Evolutionary conservation across 2,888 invertebrate species (phyloP), one percentile per base, ranked within the genome.

Genomic region (Chalcosyrphus nemorum): DNA sequence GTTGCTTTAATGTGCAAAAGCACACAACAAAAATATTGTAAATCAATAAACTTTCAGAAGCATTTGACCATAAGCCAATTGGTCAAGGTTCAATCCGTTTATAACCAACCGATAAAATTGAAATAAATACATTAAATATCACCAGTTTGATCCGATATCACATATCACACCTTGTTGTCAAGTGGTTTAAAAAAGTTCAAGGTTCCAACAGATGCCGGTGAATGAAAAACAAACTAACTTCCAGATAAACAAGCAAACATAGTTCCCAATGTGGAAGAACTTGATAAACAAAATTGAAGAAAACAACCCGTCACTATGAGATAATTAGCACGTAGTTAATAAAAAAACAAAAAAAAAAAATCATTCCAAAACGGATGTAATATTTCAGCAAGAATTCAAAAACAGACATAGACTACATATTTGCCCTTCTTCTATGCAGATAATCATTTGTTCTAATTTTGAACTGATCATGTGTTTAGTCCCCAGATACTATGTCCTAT

Each of bases 281-380:
- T 38, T 21, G 38, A 38, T 57, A 38, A 57, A 38, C 56, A 57
- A 17, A 19, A 32, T 35, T 35, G 0, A 21, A 19, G 38, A 21
- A 57, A 57, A 57, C 56, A 38, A 32, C 56, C n/a, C 15, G 2
- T 1, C 27, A 50, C 0, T 29, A 52, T 0, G n/a, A 32, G 21
- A 57, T 38, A n/a, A 38, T 57, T 57, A 32, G 56, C 56, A 57
- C 38, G n/a, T 57, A 19, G 56, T 21, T 38, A 38, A 21, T 29
- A n/a, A 7, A 7, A 19, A 57, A 54, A 32, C 21, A 38, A 21
- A 15, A n/a, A 7, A 7, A 19, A 57, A 54, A 32, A n/a, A 4
- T 4, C 4, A 9, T 13, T 17, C 4, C 17, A 9, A 54, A 54
- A 29, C 29, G 52, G 52, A 29, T 27, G 7, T 27, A 52, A 7